phyloP scores from a whole-genome alignment of 2,113 vertebrate species.

The Oxygymnocypris stewartii region DNA sequence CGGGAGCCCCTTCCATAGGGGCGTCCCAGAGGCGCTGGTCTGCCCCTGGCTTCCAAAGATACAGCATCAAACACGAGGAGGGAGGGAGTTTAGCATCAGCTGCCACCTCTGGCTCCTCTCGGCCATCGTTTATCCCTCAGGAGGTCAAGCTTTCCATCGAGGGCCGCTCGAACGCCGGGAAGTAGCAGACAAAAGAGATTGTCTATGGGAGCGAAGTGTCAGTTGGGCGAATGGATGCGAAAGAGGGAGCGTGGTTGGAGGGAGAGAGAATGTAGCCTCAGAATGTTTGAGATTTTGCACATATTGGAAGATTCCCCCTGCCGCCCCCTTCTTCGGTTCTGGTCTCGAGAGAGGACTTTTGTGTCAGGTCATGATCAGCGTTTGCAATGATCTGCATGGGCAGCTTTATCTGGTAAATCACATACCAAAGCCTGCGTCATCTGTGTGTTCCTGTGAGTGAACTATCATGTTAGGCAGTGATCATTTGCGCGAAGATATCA shows the following conservation, averaged over 20 bases:
- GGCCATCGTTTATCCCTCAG: constrained; percentile 96
- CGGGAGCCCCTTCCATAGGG: constrained; percentile 55
- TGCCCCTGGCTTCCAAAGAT: constrained; percentile 91
- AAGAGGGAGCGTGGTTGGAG: constrained; percentile 8
- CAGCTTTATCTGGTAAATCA: constrained; percentile 69
- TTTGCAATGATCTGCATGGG: constrained; percentile 56
- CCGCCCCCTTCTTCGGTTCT: constrained; percentile 43
- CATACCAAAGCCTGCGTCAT: constrained; percentile 66
- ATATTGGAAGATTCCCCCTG: constrained; percentile 64
- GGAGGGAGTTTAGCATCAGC: constrained; percentile 71
- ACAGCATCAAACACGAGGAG: constrained; percentile 82
- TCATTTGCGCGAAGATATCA: constrained; percentile 29
- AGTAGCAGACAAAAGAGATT: constrained; percentile 79
- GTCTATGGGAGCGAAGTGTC: constrained; percentile 62
- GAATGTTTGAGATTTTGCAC: constrained; percentile 91
- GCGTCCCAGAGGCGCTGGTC: constrained; percentile 86
- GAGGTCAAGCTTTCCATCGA: constrained; percentile 99
- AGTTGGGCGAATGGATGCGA: constrained; percentile 54
- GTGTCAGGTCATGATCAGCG: constrained; percentile 57
- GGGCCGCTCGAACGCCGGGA: constrained; percentile 97
- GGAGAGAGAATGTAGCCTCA: constrained; percentile 79
- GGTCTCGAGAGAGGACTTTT: constrained; percentile 55
- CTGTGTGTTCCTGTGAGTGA: constrained; percentile 59
- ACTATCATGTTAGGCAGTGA: constrained; percentile 28
- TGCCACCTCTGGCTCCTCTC: constrained; percentile 73